Conservation (phyloP, 2,888 invertebrate genomes). For the Hololepta plana region DNA sequence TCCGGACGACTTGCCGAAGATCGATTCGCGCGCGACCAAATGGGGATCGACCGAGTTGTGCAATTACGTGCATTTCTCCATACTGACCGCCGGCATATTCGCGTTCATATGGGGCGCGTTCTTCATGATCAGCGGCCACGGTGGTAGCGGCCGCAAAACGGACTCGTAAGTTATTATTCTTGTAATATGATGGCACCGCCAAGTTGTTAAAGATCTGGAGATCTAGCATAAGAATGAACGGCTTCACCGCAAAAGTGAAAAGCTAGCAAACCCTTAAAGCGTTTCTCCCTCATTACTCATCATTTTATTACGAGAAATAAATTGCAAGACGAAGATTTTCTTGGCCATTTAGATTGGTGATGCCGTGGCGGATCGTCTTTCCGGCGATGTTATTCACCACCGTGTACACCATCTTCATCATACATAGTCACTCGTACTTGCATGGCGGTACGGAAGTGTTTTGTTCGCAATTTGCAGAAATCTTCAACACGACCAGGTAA, state of each 20-base stretch:
- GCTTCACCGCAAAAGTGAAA: no score
- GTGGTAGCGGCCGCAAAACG: slow-evolving; percentile 13
- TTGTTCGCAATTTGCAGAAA: slow-evolving; percentile 14
- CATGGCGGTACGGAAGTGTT: slow-evolving; percentile 10
- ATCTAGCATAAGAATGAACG: no score
- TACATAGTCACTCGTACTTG: slow-evolving; percentile 5
- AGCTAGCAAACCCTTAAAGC: no score
- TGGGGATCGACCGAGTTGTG: slow-evolving; percentile 13
- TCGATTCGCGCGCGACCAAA: slow-evolving; percentile 9
- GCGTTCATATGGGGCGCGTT: slow-evolving; percentile 14
- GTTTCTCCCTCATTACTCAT: no score
- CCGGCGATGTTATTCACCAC: no score
- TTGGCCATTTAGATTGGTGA: no score
- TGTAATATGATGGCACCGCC: no score
- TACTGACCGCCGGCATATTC: slow-evolving; percentile 15
- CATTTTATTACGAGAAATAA: no score
- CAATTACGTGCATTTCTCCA: slow-evolving; percentile 14
- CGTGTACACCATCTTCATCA: no score
- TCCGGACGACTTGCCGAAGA: slow-evolving; percentile 5
- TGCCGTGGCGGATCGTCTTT: slow-evolving; percentile 15
- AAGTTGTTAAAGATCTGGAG: no score
- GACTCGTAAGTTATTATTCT: slow-evolving; percentile 15
- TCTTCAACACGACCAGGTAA: slow-evolving; percentile 14
- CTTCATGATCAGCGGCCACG: slow-evolving; percentile 15
- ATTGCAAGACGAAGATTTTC: no score